Base-by-base conservation (phyloP, 2,888 invertebrate species). In the Cactoblastis cactorum region DNA sequence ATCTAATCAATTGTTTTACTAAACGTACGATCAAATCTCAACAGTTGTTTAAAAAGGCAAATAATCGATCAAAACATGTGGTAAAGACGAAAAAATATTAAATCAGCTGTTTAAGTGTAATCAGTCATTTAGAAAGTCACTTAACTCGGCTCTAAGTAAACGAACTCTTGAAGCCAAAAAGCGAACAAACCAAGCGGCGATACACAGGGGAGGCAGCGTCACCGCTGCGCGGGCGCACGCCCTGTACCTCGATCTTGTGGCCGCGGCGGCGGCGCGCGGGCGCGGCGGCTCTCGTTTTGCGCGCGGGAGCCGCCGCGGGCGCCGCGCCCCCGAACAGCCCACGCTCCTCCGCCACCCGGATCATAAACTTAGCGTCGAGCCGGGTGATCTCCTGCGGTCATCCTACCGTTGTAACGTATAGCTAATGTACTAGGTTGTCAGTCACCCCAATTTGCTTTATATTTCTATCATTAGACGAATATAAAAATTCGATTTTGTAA, bases 361-460 rank as follows among this genome's bases (percentile, higher is more conserved):
- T 96, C 92, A 96, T 94, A 73, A 94, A 95, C 75, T 95, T 94
- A 3, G 95, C 95, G 76, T 96, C 94, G 65, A 96, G 90, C 37
- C 93, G 92, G 49, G 94, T 94, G 63, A 96, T 91, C 83, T 94
- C 92, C 92, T 93, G 77, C 57, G 62, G 62, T 64, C 72, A 68
- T 58, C 69, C 74, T 77, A 72, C 50, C 64, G 58, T 64, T 69
- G 61, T 63, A 62, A 61, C 51, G 39, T 54, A 49, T 53, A 28
- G 28, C 56, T 57, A 52, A 57, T 43, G 43, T 43, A 43, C 43
- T 18, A 18, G 12, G 28, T 28, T 28, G 28, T 9, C 28, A 28
- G 28, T 9, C 28, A 28, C 8, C 28, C 28, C 9, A 28, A 28
- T 1, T 28, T 22, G 6, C 22, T 28, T 28, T 9, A 8, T 6